Evolutionary conservation across 2,888 invertebrate species (phyloP).

Genomic region (Caradrina kadenii): DNA sequence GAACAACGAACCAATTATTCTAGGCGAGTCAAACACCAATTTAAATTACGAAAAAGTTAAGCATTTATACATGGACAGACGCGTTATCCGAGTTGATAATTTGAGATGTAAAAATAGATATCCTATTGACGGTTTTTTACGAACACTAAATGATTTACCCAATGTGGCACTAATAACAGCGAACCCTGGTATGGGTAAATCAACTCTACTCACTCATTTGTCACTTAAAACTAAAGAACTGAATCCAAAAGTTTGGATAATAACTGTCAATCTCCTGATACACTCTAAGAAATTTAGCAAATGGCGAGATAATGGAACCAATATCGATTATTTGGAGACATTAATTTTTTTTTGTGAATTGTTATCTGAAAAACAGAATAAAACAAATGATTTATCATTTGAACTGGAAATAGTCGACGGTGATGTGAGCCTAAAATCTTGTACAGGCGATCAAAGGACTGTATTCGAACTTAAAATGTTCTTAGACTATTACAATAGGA

Average conservation of each 20-base stretch:
- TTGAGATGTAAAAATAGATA: background rate
- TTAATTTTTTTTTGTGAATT: constrained; percentile 31
- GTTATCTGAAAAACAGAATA: background rate
- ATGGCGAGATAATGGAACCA: constrained; percentile 29
- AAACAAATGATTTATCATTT: background rate
- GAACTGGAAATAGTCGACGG: constrained; percentile 4
- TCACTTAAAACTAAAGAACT: constrained; percentile 47
- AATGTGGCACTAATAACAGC: constrained; percentile 41
- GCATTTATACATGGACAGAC: constrained; percentile 31
- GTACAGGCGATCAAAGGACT: constrained; percentile 11
- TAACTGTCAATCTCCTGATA: constrained; percentile 42
- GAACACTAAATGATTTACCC: constrained; percentile 32
- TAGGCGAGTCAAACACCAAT: constrained; percentile 18
- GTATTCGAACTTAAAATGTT: constrained; percentile 44
- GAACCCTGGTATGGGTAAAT: constrained; percentile 61
- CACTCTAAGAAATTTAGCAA: constrained; percentile 32
- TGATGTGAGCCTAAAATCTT: constrained; percentile 10
- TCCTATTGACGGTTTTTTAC: background rate
- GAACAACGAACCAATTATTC: constrained; percentile 20
- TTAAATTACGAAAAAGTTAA: constrained; percentile 35
- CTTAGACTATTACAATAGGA: constrained; percentile 42
- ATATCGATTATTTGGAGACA: constrained; percentile 21
- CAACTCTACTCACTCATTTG: constrained; percentile 56
- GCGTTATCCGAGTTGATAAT: background rate
- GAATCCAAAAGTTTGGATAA: constrained; percentile 48